Base-by-base conservation (phyloP, 2,888 invertebrate species). In the Zeuzera pyrina region DNA sequence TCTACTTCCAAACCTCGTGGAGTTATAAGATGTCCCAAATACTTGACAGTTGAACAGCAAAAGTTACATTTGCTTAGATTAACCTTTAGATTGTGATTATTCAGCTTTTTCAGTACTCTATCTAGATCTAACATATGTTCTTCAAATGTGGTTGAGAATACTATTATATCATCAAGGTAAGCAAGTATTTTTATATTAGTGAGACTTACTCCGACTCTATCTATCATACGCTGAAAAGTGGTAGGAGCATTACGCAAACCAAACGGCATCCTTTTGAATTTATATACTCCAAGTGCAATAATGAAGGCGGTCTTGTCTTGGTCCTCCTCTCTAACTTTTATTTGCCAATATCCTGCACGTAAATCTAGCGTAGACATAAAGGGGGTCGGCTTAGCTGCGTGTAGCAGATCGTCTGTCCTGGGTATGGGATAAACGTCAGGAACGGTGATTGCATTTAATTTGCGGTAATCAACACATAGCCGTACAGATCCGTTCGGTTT, bases 341-440 rank as follows among this genome's bases (percentile, higher is more conserved):
- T 36, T 22, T 53, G 54, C 47, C 48, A 52, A 16, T 52, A 53
- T 0, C 53, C 54, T 2, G n/a, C n/a, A n/a, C n/a, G n/a, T n/a
- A n/a, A n/a, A n/a, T n/a, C n/a, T n/a, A n/a, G n/a, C n/a, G n/a
- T n/a, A n/a, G n/a, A n/a, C n/a, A n/a, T n/a, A n/a, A n/a, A n/a
- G n/a, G n/a, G n/a, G n/a, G n/a, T n/a, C 0, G 47, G 42, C 32
- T 53, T 57, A 0, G 57, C 50, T 5, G 43, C 38, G 26, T 59
- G 54, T 2, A 60, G 33, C 0, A 57, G 26, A 30, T 57, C 57
- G 15, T 72, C 71, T 14, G 71, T 64, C 6, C 61, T 38, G 1
- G 72, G 72, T 2, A 67, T 29, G 0, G 63, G 65, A 30, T 72
- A 72, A 42, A 43, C 15, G 45, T 49, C 45, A 14, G 50, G 35